phyloP scores from a whole-genome alignment of 2,113 vertebrate genomes.

The Mustela lutreola region DNA sequence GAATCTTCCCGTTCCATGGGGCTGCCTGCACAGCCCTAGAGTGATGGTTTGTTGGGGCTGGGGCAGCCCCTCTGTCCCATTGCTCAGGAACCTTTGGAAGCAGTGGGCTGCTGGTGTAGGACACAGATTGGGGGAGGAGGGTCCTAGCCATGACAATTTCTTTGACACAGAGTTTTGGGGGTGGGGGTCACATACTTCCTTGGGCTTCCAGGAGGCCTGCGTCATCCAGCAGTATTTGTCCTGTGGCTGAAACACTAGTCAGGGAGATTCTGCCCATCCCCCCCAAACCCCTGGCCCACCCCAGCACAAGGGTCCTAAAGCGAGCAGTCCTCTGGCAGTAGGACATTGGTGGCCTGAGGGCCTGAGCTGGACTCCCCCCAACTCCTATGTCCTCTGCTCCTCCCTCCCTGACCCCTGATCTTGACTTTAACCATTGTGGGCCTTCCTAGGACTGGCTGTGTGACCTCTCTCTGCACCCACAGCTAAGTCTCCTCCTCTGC shows the following conservation, averaged over 20 bases:
- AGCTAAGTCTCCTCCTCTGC: neutral
- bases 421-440: too few relatives aligned
- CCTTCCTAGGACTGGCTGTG: neutral
- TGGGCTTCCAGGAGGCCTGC: neutral
- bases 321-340: neutral
- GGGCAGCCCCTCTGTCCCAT: neutral
- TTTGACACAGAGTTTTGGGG: neutral
- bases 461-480: neutral
- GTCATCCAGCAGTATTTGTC: neutral
- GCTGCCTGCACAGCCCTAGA: accelerated
- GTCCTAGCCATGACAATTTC: neutral
- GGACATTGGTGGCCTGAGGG: neutral
- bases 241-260: neutral
- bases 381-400: neutral
- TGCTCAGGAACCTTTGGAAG: neutral
- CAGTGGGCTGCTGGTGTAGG: neutral
- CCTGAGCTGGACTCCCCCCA: neutral
- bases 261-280: neutral
- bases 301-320: neutral
- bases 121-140: neutral
- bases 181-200: neutral
- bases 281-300: too few relatives aligned
- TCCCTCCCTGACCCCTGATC: neutral
- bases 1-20: neutral
- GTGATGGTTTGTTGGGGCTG: neutral